Percentiles rank a stretch among this genome's conserved stretches.
These are phyloP conservation scores for Xenops minutus DNA, from an alignment of 2,797 vertebrate genomes.

Conservation along the genomic window DNA sequence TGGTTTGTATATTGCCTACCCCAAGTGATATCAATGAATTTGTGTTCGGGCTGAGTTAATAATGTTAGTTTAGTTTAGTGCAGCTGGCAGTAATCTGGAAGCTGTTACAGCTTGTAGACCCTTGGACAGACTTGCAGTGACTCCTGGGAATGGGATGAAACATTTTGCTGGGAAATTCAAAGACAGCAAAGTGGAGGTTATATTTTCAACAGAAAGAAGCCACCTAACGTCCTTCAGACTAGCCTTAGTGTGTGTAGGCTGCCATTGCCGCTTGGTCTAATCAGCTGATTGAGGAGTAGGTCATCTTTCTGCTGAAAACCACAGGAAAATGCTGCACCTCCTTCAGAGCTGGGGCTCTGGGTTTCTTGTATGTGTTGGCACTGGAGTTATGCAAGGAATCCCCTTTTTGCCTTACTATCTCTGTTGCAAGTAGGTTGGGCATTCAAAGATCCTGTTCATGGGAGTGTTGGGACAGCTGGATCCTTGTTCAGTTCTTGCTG, in stretches of 20 bases:
- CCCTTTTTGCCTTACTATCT: not conserved
- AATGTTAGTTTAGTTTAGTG: not conserved
- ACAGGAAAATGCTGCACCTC: not conserved
- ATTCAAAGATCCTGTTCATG: constrained; percentile 2
- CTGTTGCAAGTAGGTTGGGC: not conserved
- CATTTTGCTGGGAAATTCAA: not conserved
- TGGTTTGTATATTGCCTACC: not conserved
- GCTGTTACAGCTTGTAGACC: not conserved
- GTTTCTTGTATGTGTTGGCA: not conserved
- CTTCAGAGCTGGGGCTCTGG: not conserved
- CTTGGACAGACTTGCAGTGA: not conserved
- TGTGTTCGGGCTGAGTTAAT: not conserved
- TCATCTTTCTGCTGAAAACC: not conserved
- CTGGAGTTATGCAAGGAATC: not conserved
- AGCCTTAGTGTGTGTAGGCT: not conserved
- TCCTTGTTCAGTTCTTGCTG: constrained; percentile 6
- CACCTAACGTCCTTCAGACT: not conserved
- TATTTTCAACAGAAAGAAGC: not conserved
- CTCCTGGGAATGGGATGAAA: not conserved
- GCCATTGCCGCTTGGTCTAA: not conserved
- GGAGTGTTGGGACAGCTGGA: constrained; percentile 43
- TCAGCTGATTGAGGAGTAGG: not conserved
- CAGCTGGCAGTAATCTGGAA: not conserved
- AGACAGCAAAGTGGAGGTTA: not conserved
- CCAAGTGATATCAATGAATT: not conserved